A percentile compares a stretch with the other conserved stretches of the same genome.
These are phyloP conservation scores for Mycalesis mineus DNA, from an alignment of 2,888 invertebrate species.

Conservation along the genomic window DNA sequence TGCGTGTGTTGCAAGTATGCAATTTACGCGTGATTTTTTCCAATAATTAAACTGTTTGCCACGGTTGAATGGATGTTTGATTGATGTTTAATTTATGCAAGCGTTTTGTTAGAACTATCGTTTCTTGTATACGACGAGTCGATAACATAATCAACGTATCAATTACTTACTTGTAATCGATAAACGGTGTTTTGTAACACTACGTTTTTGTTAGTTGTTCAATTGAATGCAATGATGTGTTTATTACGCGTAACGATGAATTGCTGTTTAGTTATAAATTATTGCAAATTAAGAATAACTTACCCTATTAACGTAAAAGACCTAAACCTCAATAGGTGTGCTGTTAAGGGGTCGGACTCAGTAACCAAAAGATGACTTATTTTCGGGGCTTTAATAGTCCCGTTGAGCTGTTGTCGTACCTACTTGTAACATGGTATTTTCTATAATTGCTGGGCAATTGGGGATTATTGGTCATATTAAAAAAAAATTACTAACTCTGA, in stretches of 20 bases:
- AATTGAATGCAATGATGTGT: background rate
- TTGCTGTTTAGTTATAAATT: background rate
- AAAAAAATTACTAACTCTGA: too few relatives aligned
- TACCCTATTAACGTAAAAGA: too few relatives aligned
- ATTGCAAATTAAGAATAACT: background rate
- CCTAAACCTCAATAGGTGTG: too few relatives aligned
- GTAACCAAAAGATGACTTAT: too few relatives aligned
- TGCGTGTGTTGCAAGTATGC: conserved; percentile 19
- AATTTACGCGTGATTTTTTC: conserved; percentile 12
- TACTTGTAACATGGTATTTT: too few relatives aligned
- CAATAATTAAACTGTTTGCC: conserved; percentile 22
- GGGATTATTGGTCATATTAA: too few relatives aligned
- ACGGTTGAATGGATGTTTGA: conserved; percentile 14
- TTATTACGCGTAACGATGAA: background rate
- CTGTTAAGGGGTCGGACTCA: too few relatives aligned
- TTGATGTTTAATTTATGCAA: conserved; percentile 4
- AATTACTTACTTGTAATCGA: conserved; percentile 2
- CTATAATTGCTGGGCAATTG: too few relatives aligned
- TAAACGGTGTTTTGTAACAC: background rate
- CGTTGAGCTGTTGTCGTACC: too few relatives aligned
- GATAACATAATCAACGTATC: background rate
- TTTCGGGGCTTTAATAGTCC: too few relatives aligned
- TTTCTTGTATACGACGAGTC: conserved; percentile 2
- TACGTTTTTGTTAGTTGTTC: background rate
- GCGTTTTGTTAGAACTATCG: background rate